Base-by-base conservation (phyloP, 2,888 invertebrate species). In the Eulithis testata region DNA sequence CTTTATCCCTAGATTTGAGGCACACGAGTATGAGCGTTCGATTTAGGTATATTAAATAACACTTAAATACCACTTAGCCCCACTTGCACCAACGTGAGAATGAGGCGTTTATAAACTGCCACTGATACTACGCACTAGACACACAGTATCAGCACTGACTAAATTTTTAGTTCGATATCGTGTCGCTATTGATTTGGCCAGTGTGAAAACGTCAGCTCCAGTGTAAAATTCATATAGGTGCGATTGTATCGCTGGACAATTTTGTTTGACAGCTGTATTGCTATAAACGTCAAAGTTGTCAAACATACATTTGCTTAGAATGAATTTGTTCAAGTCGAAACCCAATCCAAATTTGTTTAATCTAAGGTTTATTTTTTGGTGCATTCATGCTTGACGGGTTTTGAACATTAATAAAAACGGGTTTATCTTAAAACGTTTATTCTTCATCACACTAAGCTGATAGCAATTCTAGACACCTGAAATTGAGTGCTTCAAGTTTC, bases 1-100 rank as follows among this genome's bases (percentile, higher is more conserved):
- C 62, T 60, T 57, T 54, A 69, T 69, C 61, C 54, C 50, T 47
- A 56, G 65, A 59, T 60, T 66, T 63, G 60, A 59, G 65, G 54
- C 57, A 62, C 55, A 55, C 37, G 40, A 52, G 47, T 52, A 40
- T 40, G 59, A 59, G 66, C 60, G 11, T 50, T 58, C 51, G 51
- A 51, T 59, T 52, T 47, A 31, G 1, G 1, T 21, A 45, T 58
- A 43, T 43, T 7, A 64, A 53, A 53, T 58, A 47, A 40, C 63
- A 12, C 27, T 49, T 12, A 12, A 31, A 31, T 40, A 11, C 40
- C 3, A 8, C 4, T n/a, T 1, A 47, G 37, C 21, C 51, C 36
- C 50, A 49, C 45, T 57, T 51, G 47, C 49, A 21, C 49, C 45
- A 21, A 36, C 21, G 21, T 21, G 21, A 21, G 9, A 4, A 9